Percentiles rank a stretch among this genome's conserved stretches.
phyloP scores from a whole-genome alignment of 1,140 invertebrate species.

The Glossosoma conforme region DNA sequence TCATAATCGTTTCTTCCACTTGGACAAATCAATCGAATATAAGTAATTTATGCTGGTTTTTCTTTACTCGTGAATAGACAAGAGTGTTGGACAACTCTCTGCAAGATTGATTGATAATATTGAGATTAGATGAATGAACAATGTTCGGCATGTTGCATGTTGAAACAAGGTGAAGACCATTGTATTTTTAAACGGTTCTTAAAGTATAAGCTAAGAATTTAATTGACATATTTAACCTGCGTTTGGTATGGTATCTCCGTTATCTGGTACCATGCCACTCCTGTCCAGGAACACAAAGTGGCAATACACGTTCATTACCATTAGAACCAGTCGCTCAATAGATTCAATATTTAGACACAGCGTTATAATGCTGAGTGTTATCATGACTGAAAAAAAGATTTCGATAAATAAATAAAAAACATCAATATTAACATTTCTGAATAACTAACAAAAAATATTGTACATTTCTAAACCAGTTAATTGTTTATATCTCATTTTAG shows the following conservation, averaged over 20 bases:
- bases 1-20: not conserved
- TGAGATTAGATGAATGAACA: too few relatives aligned
- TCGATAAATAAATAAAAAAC: slow-evolving; percentile 4
- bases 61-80: too few relatives aligned
- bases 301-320: slow-evolving; percentile 44
- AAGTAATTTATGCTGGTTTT: too few relatives aligned
- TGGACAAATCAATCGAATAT: not conserved
- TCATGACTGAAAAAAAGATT: slow-evolving; percentile 39
- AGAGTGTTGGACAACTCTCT: too few relatives aligned
- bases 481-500: not conserved
- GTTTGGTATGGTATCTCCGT: slow-evolving; percentile 33
- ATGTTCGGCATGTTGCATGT: too few relatives aligned
- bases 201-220: too few relatives aligned
- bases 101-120: too few relatives aligned
- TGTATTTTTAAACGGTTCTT: too few relatives aligned
- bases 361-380: slow-evolving; percentile 43
- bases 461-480: too few relatives aligned
- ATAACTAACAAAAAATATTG: too few relatives aligned
- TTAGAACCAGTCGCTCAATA: slow-evolving; percentile 42
- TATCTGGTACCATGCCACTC: slow-evolving; percentile 40
- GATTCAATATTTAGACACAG: slow-evolving; percentile 45
- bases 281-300: slow-evolving; percentile 45
- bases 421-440: too few relatives aligned
- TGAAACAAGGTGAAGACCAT: too few relatives aligned
- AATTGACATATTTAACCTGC: slow-evolving; percentile 11